These are phyloP conservation scores for Delphinus delphis DNA, from an alignment of 2,113 vertebrate species.

Conservation along the genomic window DNA sequence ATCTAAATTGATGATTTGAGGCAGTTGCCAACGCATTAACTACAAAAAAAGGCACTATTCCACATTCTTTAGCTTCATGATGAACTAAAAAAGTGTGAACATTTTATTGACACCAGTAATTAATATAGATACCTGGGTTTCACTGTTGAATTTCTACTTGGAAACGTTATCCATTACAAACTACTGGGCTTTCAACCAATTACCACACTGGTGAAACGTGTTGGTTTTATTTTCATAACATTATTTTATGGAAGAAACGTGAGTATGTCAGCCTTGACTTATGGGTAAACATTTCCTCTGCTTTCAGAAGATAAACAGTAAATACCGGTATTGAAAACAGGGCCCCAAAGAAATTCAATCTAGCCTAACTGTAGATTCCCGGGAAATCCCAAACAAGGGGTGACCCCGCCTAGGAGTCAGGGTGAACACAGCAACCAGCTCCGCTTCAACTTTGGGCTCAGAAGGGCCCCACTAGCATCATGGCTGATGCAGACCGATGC, in stretches of 20 bases:
- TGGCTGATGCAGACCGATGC: constrained; percentile 75
- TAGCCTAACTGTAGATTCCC: neutral
- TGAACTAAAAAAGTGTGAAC: neutral
- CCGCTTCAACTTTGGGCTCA: constrained; percentile 3
- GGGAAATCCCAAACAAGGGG: constrained; percentile 53
- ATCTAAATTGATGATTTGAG: neutral
- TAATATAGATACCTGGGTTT: neutral
- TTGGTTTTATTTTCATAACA: constrained; percentile 24
- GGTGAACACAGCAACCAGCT: neutral
- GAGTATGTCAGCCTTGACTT: constrained; percentile 21
- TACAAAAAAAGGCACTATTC: constrained; percentile 32
- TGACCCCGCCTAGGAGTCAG: neutral
- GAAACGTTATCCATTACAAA: neutral
- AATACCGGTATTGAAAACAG: neutral
- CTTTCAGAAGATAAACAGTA: constrained; percentile 5
- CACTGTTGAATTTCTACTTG: neutral
- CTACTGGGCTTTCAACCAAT: neutral
- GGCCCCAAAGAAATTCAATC: neutral
- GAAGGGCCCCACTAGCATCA: constrained; percentile 67
- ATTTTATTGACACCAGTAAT: neutral
- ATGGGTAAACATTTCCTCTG: neutral
- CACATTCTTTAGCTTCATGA: neutral
- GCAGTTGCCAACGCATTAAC: neutral
- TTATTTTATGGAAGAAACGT: neutral
- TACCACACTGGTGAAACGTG: neutral